Evolutionary conservation across 2,113 vertebrate genomes (phyloP), one percentile per base, ranked within the genome.

Genomic region (Gambusia affinis): DNA sequence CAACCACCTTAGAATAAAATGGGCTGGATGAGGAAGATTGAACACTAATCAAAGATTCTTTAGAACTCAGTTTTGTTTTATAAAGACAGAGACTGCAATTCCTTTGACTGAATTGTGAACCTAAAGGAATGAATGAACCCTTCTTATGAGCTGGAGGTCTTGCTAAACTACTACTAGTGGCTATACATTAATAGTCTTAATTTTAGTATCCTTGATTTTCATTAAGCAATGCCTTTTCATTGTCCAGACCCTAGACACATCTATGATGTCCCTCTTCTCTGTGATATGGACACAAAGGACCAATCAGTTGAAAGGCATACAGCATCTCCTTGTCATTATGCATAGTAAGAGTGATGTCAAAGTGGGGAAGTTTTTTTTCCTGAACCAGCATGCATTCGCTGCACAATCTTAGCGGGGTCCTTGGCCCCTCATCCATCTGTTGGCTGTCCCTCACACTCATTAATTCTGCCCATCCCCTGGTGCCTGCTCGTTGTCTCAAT

Each of bases 391-490:
- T 72, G 81, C 64, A 31, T 80, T 82, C 73, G 70, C 61, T 67
- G 76, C 75, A 83, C 60, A 72, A 82, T 81, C 71, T 75, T 82
- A 67, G 64, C 70, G 0, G 84, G 67, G 79, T 78, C 67, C 68
- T 75, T 11, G 67, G 60, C 76, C 64, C 64, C 70, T 47, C 73
- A 87, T 88, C 83, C 85, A 83, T 89, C 90, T 87, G 86, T 75
- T 70, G 30, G 77, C 81, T 42, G 54, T 87, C 79, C 72, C 88
- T 91, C 83, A 84, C 87, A 86, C 79, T 69, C 88, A 87, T 91
- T 88, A 87, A 92, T 90, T 91, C 84, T 74, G 75, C 71, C 68
- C 35, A 44, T 83, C 82, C 83, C 79, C 83, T 84, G 77, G 84
- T 83, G 82, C 75, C 77, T 81, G 78, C 82, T 67, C 31, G 80